A percentile compares a stretch with the other conserved stretches of the same genome.
Conservation (phyloP, 2,797 vertebrate species). For the Xiphophorus birchmanni region DNA sequence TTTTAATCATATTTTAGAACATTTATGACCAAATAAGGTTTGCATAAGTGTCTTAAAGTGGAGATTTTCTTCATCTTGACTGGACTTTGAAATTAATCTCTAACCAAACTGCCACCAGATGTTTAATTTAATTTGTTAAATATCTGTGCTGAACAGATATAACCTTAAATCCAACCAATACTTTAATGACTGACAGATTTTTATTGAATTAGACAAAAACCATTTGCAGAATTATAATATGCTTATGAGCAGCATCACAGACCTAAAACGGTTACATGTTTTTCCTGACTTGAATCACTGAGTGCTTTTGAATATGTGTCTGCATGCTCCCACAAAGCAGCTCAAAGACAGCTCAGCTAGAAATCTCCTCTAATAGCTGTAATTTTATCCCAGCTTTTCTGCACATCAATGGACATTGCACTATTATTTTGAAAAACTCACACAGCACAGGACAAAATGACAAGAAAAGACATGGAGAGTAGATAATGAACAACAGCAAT, state of each 20-base stretch:
- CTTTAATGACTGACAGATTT: background rate
- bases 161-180: background rate
- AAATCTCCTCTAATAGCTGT: constrained; percentile 63
- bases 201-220: background rate
- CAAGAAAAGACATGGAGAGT: constrained; percentile 19
- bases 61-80: background rate
- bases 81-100: background rate
- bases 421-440: constrained; percentile 38
- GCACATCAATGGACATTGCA: constrained; percentile 44
- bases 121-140: background rate
- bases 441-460: constrained; percentile 28
- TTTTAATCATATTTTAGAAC: background rate
- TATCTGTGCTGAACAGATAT: background rate
- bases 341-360: constrained; percentile 40
- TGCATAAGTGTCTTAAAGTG: background rate
- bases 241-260: background rate
- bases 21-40: background rate
- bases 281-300: constrained; percentile 11
- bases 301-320: constrained; percentile 14
- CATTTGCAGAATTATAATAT: background rate
- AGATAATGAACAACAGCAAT: background rate
- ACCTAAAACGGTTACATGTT: background rate
- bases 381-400: constrained; percentile 52
- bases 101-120: background rate
- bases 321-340: constrained; percentile 22